Evolutionary conservation across 2,113 vertebrate genomes (phyloP).

Genomic region (Chaetops frenatus): DNA sequence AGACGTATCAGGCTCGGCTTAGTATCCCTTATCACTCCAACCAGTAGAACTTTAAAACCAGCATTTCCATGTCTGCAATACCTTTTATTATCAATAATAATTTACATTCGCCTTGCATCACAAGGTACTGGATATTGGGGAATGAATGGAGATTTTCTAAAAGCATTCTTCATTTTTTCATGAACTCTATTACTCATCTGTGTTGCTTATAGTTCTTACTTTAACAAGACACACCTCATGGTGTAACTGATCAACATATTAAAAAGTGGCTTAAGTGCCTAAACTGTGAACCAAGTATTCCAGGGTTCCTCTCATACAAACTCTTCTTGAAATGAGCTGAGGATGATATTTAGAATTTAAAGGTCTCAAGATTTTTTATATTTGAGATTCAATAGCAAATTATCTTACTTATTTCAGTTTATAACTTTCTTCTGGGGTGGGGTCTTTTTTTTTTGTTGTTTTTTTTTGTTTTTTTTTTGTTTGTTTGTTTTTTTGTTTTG

Average conservation of each 20-base stretch:
- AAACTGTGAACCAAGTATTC: not conserved
- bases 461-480: no score
- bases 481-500: no score
- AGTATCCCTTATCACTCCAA: not conserved
- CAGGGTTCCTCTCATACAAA: not conserved
- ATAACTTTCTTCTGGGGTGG: rapidly evolving
- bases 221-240: not conserved
- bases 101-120: not conserved
- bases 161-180: not conserved
- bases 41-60: not conserved
- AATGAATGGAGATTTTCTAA: not conserved
- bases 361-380: not conserved
- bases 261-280: not conserved
- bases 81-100: not conserved
- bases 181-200: not conserved
- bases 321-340: not conserved
- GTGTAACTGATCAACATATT: not conserved
- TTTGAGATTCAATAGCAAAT: not conserved
- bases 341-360: not conserved
- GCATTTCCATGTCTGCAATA: not conserved
- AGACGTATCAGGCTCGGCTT: not conserved
- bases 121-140: not conserved
- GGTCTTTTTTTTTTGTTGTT: no score
- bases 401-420: not conserved
- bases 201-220: not conserved